Base-by-base conservation (phyloP, 37 sponge, comb jelly and placozoan species). In the Hexactinellida sp. region DNA sequence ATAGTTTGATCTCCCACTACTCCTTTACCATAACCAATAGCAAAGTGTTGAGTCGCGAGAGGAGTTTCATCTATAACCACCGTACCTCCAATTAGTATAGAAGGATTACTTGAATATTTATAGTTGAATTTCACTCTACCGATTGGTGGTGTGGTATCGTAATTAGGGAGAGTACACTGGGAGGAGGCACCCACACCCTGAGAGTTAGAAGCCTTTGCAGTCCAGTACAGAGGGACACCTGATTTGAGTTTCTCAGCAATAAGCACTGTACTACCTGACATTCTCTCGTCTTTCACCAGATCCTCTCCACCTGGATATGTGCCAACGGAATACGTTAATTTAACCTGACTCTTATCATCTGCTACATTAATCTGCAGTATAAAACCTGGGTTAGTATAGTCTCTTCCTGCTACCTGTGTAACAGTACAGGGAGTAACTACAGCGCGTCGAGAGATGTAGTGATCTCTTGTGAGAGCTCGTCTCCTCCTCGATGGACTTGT, bases 271-370 rank as follows among this genome's bases (percentile, higher is more conserved):
- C 30, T 63, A 32, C 28, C 21, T 21, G 21, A 10, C 76, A 63
- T 63, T 28, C 21, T n/a, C 5, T 63, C 76, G 3, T n/a, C 30
- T 63, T 63, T n/a, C 25, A 63, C 76, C 28, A 63, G 3, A 63
- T 63, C 76, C 30, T 63, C 76, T 63, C 76, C 76, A 63, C 76
- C 76, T 63, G 19, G 21, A n/a, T 63, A 63, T 21, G 28, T 63
- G 3, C 76, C 76, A 63, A 63, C 30, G 25, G 76, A 63, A 23
- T 63, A 63, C 32, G 1, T 63, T 5, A 63, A 23, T 28, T 25
- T 23, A 63, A 63, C 21, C 76, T 63, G 30, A 63, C 76, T 63
- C 76, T 25, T 63, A 63, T 63, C 76, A 63, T 63, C 76, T 25
- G 30, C 30, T 63, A n/a, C 76, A 63, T 32, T 23, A 25, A 63